phyloP scores from a whole-genome alignment of 2,797 vertebrate genomes.

The Pachyuromys duprasi region DNA sequence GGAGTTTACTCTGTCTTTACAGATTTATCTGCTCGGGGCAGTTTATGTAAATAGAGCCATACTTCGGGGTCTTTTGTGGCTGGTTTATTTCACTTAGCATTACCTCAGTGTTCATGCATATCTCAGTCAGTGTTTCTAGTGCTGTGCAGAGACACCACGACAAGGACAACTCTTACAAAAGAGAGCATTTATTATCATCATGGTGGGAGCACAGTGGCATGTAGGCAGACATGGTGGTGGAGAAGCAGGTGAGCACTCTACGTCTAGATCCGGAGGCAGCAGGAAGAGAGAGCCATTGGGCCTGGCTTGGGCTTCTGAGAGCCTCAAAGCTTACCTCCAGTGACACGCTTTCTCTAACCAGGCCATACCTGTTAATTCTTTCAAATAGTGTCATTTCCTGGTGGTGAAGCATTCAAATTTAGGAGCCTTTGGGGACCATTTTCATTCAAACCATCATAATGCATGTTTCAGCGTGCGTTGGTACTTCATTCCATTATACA shows the following conservation, averaged over 20 bases:
- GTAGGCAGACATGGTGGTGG: not conserved
- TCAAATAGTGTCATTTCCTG: not conserved
- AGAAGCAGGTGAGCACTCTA: not conserved
- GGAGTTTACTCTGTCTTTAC: not conserved
- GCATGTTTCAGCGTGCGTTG: not conserved
- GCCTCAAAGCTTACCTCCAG: not conserved
- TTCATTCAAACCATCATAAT: too few relatives aligned
- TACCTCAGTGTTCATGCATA: not conserved
- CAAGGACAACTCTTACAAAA: not conserved
- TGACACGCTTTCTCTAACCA: not conserved
- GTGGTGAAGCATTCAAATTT: not conserved
- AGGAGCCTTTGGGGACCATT: not conserved
- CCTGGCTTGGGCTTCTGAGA: not conserved
- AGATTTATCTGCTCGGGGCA: conserved; percentile 20
- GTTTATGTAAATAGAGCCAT: not conserved
- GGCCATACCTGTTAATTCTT: not conserved
- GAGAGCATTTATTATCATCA: not conserved
- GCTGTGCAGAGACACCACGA: not conserved
- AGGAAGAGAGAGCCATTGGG: not conserved
- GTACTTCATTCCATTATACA: not conserved
- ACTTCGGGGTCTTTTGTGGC: not conserved
- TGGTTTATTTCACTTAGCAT: not conserved
- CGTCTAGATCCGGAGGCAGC: too few relatives aligned
- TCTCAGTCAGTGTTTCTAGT: not conserved
- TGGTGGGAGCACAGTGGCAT: not conserved